Conservation (phyloP, 2,888 invertebrate genomes). For the Stenolophus ochropezus region DNA sequence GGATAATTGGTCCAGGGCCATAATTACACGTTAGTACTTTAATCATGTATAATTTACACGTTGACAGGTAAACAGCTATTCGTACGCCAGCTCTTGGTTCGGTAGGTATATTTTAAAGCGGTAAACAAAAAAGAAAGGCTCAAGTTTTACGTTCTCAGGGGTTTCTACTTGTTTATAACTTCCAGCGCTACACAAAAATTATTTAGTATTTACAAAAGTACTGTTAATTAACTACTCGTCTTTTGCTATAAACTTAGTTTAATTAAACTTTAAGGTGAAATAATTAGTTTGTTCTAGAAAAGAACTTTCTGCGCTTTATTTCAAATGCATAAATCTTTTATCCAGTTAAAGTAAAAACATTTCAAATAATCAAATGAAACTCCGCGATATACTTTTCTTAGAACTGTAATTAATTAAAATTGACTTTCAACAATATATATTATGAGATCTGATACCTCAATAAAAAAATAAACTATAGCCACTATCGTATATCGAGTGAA, state of each 20-base stretch:
- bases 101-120: conserved; percentile 37
- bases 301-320: neutral
- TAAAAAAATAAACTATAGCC: too few species aligned
- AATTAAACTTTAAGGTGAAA: neutral
- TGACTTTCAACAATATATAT: too few species aligned
- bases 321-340: neutral
- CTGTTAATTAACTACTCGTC: conserved; percentile 10
- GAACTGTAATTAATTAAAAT: too few species aligned
- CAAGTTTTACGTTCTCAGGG: conserved; percentile 16
- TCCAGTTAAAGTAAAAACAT: too few species aligned
- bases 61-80: conserved; percentile 54
- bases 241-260: conserved; percentile 5
- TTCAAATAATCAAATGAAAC: too few species aligned
- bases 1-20: conserved; percentile 46
- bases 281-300: neutral
- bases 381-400: too few species aligned
- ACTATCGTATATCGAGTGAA: too few species aligned
- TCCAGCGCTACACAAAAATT: neutral
- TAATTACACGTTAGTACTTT: conserved; percentile 51
- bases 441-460: too few species aligned
- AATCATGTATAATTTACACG: conserved; percentile 58
- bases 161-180: neutral
- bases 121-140: conserved; percentile 10
- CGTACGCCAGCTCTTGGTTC: neutral
- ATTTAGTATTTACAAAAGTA: conserved; percentile 25